Conservation (phyloP, 53 echinoderm and acorn worm species). For the Echinometra lucunter region DNA sequence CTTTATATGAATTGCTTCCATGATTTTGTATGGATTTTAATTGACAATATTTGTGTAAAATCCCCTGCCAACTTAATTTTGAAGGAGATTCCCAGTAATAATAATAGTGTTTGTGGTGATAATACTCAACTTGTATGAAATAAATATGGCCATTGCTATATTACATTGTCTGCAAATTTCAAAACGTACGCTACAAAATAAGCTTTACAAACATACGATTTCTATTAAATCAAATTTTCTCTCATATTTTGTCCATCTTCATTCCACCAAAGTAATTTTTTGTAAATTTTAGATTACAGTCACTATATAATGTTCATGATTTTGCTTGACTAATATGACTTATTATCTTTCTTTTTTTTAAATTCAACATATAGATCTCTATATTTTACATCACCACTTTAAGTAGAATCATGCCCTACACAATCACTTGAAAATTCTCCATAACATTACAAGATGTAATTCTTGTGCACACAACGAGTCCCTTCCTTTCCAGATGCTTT, state of each 20-base stretch:
- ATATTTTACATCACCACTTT: too few relatives aligned
- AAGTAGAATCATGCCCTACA: background rate
- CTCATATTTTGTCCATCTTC: background rate
- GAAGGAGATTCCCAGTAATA: background rate
- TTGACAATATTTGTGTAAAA: too few relatives aligned
- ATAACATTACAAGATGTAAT: too few relatives aligned
- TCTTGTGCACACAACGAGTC: background rate
- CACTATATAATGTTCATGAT: too few relatives aligned
- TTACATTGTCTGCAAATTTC: background rate
- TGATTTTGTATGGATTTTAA: background rate
- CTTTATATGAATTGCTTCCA: background rate
- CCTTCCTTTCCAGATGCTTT: background rate
- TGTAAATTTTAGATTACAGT: too few relatives aligned
- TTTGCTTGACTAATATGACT: too few relatives aligned
- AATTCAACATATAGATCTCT: too few relatives aligned
- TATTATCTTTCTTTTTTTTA: too few relatives aligned
- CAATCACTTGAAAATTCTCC: background rate
- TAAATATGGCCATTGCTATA: background rate
- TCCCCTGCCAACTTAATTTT: background rate
- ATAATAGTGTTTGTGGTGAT: background rate
- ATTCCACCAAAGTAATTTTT: background rate
- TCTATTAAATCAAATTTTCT: background rate
- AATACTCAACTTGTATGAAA: background rate
- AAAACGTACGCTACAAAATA: too few relatives aligned
- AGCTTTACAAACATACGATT: background rate